Conservation (phyloP, 2,797 vertebrate genomes). For the Pogonophryne albipinna region DNA sequence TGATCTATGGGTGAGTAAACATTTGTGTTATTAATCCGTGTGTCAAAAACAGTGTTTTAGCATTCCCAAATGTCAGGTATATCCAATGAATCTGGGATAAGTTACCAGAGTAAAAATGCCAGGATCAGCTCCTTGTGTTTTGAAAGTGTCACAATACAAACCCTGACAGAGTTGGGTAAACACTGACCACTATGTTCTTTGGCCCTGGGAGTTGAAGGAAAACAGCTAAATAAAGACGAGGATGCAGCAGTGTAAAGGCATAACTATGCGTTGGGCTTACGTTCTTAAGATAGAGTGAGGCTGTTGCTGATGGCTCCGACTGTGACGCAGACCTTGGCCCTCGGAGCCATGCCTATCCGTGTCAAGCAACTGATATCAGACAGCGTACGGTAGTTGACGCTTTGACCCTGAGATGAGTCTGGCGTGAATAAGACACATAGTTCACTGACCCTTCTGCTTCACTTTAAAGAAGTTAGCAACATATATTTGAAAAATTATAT, state of each 20-base stretch:
- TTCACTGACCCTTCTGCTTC: slow-evolving; percentile 12
- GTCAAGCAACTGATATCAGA: slow-evolving; percentile 45
- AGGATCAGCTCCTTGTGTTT: slow-evolving; percentile 26
- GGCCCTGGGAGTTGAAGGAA: slow-evolving; percentile 25
- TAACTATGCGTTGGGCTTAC: slow-evolving; percentile 72
- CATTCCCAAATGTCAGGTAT: neutral
- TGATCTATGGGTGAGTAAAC: neutral
- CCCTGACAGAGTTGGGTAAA: slow-evolving; percentile 45
- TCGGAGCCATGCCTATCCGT: slow-evolving; percentile 1
- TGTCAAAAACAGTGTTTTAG: slow-evolving; percentile 5
- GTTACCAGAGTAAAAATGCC: slow-evolving; percentile 36
- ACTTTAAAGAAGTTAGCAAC: neutral
- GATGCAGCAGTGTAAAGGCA: slow-evolving; percentile 66
- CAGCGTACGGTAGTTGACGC: slow-evolving; percentile 7
- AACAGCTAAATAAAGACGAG: slow-evolving; percentile 75
- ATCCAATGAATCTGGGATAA: slow-evolving; percentile 39
- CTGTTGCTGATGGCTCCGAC: slow-evolving; percentile 35
- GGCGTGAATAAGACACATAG: slow-evolving; percentile 28
- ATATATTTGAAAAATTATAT: neutral
- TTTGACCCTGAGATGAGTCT: slow-evolving; percentile 36
- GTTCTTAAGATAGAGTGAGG: slow-evolving; percentile 70
- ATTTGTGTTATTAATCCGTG: slow-evolving; percentile 1
- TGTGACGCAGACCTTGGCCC: slow-evolving; percentile 59
- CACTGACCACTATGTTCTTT: slow-evolving; percentile 32
- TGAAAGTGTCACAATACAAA: slow-evolving; percentile 45